phyloP scores from a whole-genome alignment of 1,140 invertebrate genomes.

The Drosophila mayri region DNA sequence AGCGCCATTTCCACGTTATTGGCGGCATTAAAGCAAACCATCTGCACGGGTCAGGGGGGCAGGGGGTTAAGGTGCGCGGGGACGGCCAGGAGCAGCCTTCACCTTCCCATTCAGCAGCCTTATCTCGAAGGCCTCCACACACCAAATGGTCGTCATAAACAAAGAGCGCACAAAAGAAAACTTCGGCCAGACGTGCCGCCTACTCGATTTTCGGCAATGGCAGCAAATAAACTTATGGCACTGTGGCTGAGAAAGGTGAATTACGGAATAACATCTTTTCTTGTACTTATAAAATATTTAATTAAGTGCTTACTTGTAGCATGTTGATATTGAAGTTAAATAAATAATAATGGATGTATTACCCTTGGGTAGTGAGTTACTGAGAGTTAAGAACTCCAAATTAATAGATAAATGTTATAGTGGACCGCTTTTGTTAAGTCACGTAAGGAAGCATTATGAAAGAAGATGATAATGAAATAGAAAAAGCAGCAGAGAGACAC shows the following conservation, averaged over 20 bases:
- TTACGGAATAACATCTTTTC: too few species aligned
- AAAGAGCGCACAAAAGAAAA: constrained; percentile 49
- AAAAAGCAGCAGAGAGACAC: too few species aligned
- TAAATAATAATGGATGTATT: background rate
- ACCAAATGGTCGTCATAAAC: constrained; percentile 75
- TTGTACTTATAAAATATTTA: background rate
- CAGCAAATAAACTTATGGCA: constrained; percentile 32
- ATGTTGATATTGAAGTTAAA: background rate
- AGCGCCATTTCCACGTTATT: constrained; percentile 51
- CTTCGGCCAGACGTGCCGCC: constrained; percentile 53
- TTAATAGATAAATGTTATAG: too few species aligned
- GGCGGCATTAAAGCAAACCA: constrained; percentile 54
- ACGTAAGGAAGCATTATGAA: too few species aligned
- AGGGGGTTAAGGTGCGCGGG: background rate
- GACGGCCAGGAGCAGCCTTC: constrained; percentile 18
- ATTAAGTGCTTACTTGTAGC: background rate
- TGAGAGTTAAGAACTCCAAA: too few species aligned
- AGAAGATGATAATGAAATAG: too few species aligned
- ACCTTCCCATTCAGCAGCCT: constrained; percentile 59
- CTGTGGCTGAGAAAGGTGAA: constrained; percentile 21
- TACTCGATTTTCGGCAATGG: constrained; percentile 40
- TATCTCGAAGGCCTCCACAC: constrained; percentile 64
- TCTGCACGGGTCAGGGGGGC: constrained; percentile 12
- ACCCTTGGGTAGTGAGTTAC: too few species aligned
- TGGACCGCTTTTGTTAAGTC: too few species aligned